Base-by-base conservation (phyloP, 2,113 vertebrate genomes). In the Pholis gunnellus region DNA sequence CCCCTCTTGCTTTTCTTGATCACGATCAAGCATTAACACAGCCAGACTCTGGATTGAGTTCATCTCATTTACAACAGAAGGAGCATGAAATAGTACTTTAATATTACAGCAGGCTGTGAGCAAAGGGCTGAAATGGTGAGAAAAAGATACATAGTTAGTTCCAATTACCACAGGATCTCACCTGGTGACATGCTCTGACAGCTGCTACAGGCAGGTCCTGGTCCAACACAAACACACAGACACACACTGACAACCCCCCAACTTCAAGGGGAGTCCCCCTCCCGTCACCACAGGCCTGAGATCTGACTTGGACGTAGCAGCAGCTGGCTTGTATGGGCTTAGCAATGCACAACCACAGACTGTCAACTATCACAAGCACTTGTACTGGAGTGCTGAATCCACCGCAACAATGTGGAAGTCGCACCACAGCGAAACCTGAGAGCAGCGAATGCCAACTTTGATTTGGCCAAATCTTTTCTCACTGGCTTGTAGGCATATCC, bases 141-240 rank as follows among this genome's bases (percentile, higher is more conserved):
- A 27, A 27, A 14, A 27, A 14, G 56, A 27, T 27, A 14, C 18
- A 5, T 46, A 40, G 44, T 34, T 2, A 48, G 17, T 71, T 36
- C 34, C 11, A 31, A 20, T 60, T 46, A 57, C 38, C 48, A 48
- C 29, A n/a, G 57, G 57, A 15, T 73, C 56, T 82, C 81, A 92
- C 81, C 87, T 90, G 74, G 44, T 67, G 68, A 82, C n/a, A 38
- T 7, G 44, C 54, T 81, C 60, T 63, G 80, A 89, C 91, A 93
- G 89, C 86, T 92, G 88, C 60, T 66, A 6, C 52, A 34, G 48
- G 22, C 71, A 34, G 18, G 17, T 70, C 56, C 42, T 18, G 61
- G 9, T 66, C 29, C 54, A 56, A 72, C 72, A 79, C 75, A 72
- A 59, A 87, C 64, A 50, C 46, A 82, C 52, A 65, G 72, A 72